A percentile compares a stretch with the other conserved stretches of the same genome.
phyloP scores from a whole-genome alignment of 2,888 invertebrate species.

The Anarsia innoxiella region DNA sequence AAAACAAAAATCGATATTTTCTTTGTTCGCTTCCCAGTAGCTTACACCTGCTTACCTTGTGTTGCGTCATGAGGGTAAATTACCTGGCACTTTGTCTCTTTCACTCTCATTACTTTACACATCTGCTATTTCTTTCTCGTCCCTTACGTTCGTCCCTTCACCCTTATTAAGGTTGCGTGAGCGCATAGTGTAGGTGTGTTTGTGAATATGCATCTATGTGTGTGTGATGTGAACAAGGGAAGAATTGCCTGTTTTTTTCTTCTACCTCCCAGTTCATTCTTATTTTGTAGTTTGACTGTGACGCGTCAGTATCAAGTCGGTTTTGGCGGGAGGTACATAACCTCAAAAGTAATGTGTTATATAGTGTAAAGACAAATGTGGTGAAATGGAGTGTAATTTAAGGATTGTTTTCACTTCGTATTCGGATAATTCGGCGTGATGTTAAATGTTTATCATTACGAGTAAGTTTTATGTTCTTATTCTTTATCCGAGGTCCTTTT shows the following conservation, averaged over 20 bases:
- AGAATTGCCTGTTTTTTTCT: too few species aligned
- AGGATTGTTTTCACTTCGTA: slow-evolving; percentile 26
- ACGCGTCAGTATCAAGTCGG: slow-evolving; percentile 45
- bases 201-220: slow-evolving; percentile 27
- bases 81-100: slow-evolving; percentile 50
- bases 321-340: slow-evolving; percentile 54
- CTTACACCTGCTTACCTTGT: slow-evolving; percentile 61
- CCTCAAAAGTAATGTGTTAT: slow-evolving; percentile 7
- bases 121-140: slow-evolving; percentile 43
- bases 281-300: too few species aligned
- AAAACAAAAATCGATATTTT: slow-evolving; percentile 34
- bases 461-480: too few species aligned
- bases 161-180: slow-evolving; percentile 58
- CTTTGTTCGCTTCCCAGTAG: slow-evolving; percentile 51
- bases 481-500: too few species aligned
- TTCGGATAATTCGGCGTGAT: slow-evolving; percentile 54
- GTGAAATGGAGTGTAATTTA: slow-evolving; percentile 37
- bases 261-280: too few species aligned
- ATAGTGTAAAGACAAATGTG: slow-evolving; percentile 19
- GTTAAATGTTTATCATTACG: too few species aligned
- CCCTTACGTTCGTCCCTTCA: slow-evolving; percentile 61
- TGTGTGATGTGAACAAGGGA: slow-evolving; percentile 41
- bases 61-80: slow-evolving; percentile 62
- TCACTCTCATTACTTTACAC: slow-evolving; percentile 27
- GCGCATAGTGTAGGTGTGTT: slow-evolving; percentile 48